These are phyloP conservation scores for Tapera naevia DNA, from an alignment of 2,797 vertebrate species.

Conservation along the genomic window DNA sequence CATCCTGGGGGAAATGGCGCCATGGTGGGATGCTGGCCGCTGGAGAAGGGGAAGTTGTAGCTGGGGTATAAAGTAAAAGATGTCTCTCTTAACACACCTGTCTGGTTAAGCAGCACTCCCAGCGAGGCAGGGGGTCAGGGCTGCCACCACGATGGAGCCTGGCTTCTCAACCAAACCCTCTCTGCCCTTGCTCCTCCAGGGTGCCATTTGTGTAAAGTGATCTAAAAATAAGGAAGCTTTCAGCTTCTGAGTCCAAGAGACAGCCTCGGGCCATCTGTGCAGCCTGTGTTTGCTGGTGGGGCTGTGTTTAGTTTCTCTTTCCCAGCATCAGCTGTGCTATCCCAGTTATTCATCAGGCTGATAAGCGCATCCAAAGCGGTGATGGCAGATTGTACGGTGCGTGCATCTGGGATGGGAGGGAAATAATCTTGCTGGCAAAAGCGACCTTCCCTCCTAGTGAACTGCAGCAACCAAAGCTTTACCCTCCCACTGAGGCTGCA, in stretches of 20 bases:
- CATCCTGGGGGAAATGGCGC: not conserved
- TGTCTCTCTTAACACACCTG: not conserved
- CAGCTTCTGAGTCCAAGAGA: not conserved
- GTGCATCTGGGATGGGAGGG: not conserved
- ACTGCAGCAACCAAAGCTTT: not conserved
- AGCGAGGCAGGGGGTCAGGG: not conserved
- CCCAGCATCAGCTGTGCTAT: not conserved
- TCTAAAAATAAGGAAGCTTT: not conserved
- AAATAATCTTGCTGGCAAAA: not conserved
- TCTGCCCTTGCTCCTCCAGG: not conserved
- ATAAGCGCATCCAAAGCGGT: rapidly evolving
- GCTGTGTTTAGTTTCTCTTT: not conserved
- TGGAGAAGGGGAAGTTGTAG: not conserved
- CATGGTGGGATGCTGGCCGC: too few relatives aligned
- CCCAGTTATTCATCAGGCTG: not conserved
- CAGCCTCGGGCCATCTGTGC: not conserved
- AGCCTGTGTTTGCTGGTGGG: not conserved
- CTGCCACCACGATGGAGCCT: not conserved
- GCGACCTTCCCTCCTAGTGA: not conserved
- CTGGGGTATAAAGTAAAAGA: not conserved
- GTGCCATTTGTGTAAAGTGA: not conserved
- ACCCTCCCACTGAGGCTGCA: not conserved
- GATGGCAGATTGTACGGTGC: not conserved
- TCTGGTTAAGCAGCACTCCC: not conserved
- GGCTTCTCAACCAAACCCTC: rapidly evolving